These are phyloP conservation scores for Percopsis omiscomaycus DNA, from an alignment of 2,797 vertebrate genomes.

Conservation along the genomic window DNA sequence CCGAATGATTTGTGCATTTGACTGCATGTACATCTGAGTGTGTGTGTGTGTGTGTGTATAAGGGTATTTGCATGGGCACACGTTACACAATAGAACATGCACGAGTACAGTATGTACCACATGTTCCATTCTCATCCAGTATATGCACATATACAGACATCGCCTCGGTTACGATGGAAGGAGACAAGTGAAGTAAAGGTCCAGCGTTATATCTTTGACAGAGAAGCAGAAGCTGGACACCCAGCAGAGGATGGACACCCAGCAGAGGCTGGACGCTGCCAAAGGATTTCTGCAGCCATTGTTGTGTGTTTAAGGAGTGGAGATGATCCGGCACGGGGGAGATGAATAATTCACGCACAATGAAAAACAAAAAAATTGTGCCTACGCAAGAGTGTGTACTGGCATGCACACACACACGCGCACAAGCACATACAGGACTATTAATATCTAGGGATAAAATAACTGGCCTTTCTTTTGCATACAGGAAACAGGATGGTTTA, in stretches of 20 bases:
- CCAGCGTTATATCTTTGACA: slow-evolving; percentile 12
- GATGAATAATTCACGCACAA: slow-evolving; percentile 59
- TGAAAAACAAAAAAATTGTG: slow-evolving; percentile 40
- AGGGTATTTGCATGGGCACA: too few species aligned
- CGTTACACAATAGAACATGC: background rate
- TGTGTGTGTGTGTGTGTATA: background rate
- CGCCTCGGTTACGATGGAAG: slow-evolving; percentile 34
- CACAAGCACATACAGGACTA: background rate
- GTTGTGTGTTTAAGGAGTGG: slow-evolving; percentile 67
- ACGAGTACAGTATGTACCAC: background rate
- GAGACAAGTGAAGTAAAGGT: slow-evolving; percentile 44
- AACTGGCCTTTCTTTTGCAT: background rate
- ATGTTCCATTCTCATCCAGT: slow-evolving; percentile 22
- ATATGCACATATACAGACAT: slow-evolving; percentile 20
- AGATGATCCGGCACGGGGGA: slow-evolving; percentile 44
- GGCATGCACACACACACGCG: slow-evolving; percentile 7
- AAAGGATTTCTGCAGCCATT: slow-evolving; percentile 46
- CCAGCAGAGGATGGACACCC: slow-evolving; percentile 43
- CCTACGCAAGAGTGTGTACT: background rate
- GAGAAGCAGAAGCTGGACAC: slow-evolving; percentile 31
- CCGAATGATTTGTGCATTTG: too few species aligned
- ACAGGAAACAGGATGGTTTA: background rate
- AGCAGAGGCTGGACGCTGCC: slow-evolving; percentile 27
- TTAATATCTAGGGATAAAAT: background rate
- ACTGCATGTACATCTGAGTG: too few species aligned